A percentile compares a stretch with the other conserved stretches of the same genome.
phyloP scores from a whole-genome alignment of 2,797 vertebrate species.

The Parotocinclus haroldoi region DNA sequence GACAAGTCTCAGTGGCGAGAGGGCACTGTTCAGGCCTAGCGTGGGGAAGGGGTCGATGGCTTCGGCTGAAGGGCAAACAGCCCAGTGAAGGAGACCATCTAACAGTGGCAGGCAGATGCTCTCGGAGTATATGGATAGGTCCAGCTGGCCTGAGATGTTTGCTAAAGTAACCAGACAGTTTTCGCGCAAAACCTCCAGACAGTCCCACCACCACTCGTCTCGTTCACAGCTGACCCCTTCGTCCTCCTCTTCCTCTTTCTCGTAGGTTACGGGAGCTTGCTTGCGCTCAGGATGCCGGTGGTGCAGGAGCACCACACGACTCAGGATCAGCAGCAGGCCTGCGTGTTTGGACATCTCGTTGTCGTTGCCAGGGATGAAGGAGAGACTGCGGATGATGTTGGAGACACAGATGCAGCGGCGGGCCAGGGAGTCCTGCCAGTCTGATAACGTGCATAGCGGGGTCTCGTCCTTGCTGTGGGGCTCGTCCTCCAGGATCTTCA shows the following conservation, averaged over 20 bases:
- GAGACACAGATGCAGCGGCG: conserved; percentile 94
- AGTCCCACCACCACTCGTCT: conserved; percentile 99
- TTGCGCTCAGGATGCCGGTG: conserved; percentile 96
- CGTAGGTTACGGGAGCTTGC: conserved; percentile 91
- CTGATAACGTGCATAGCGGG: conserved; percentile 87
- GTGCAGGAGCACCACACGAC: conserved; percentile 91
- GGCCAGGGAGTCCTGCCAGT: conserved; percentile 95
- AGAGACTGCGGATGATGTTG: conserved; percentile 97
- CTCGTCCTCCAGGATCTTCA: conserved; percentile 93
- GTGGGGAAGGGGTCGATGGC: conserved; percentile 96
- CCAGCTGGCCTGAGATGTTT: conserved; percentile 96
- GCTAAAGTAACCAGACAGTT: conserved; percentile 96
- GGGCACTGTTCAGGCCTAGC: conserved; percentile 87
- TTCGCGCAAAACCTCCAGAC: conserved; percentile 91
- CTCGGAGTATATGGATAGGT: conserved; percentile 94
- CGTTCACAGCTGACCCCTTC: conserved; percentile 90
- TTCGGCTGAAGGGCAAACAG: conserved; percentile 95
- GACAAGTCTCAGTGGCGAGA: conserved; percentile 97
- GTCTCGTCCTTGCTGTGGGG: conserved; percentile 97
- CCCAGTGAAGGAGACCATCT: conserved; percentile 97
- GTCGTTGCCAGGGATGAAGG: conserved; percentile 94
- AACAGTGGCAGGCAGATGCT: conserved; percentile 97
- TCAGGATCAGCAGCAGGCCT: conserved; percentile 90
- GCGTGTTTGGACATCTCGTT: conserved; percentile 97
- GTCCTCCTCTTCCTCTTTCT: conserved; percentile 95